A percentile compares a stretch with the other conserved stretches of the same genome.
phyloP scores from a whole-genome alignment of 2,113 vertebrate species.

The Seriola rivoliana region DNA sequence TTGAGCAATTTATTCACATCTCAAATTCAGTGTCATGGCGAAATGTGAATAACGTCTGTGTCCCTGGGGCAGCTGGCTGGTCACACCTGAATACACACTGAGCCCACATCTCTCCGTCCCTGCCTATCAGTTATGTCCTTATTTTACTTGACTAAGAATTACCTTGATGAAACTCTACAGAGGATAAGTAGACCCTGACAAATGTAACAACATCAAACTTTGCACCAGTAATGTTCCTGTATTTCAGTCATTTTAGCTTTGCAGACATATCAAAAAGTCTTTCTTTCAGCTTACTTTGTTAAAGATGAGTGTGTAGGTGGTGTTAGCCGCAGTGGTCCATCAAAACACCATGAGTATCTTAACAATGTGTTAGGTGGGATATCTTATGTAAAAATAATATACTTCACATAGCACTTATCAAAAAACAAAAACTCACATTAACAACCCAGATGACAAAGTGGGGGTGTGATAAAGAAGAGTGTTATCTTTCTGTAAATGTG shows the following conservation, averaged over 20 bases:
- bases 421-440: slow-evolving; percentile 8
- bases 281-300: slow-evolving; percentile 10
- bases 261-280: not conserved
- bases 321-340: slow-evolving; percentile 16
- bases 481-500: too few relatives aligned
- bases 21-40: slow-evolving; percentile 54
- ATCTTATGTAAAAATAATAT: slow-evolving; percentile 34
- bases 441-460: slow-evolving; percentile 2
- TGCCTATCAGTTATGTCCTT: slow-evolving; percentile 23
- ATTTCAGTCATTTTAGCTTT: slow-evolving; percentile 15
- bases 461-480: not conserved
- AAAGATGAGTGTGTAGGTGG: slow-evolving; percentile 24
- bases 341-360: not conserved
- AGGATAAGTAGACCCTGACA: not conserved
- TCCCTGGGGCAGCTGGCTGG: slow-evolving; percentile 44
- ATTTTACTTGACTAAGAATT: slow-evolving; percentile 4
- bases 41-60: slow-evolving; percentile 55
- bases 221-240: not conserved
- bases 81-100: slow-evolving; percentile 50
- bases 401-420: slow-evolving; percentile 35
- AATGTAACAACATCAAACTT: slow-evolving; percentile 18
- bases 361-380: slow-evolving; percentile 13
- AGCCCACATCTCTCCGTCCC: slow-evolving; percentile 16
- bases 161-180: not conserved
- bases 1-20: slow-evolving; percentile 52